phyloP scores from a whole-genome alignment of 2,113 vertebrate genomes.

The Antennarius striatus region DNA sequence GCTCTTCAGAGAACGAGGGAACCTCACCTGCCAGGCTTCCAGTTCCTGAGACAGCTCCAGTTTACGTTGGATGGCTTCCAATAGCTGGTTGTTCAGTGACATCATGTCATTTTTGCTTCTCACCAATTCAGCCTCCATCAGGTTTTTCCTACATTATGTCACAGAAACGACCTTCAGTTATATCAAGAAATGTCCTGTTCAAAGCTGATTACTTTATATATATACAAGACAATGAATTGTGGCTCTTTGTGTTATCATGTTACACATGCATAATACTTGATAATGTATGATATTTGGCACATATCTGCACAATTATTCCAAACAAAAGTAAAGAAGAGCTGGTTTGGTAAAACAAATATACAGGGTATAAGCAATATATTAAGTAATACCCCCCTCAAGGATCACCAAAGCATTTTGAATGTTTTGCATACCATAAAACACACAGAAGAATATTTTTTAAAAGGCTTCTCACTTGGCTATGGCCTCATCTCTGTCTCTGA shows the following conservation, averaged over 20 bases:
- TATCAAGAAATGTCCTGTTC: slow-evolving; percentile 1
- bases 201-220: not conserved
- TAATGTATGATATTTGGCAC: too few relatives aligned
- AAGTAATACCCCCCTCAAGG: too few relatives aligned
- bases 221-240: too few relatives aligned
- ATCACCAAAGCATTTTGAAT: too few relatives aligned
- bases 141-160: slow-evolving; percentile 76
- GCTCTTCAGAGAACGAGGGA: slow-evolving; percentile 33
- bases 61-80: slow-evolving; percentile 86
- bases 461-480: slow-evolving; percentile 80
- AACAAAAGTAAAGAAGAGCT: too few relatives aligned
- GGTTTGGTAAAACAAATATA: too few relatives aligned
- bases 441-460: not conserved
- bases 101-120: slow-evolving; percentile 81
- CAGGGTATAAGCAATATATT: too few relatives aligned
- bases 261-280: too few relatives aligned
- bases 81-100: slow-evolving; percentile 84
- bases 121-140: slow-evolving; percentile 83
- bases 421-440: not conserved
- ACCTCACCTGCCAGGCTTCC: slow-evolving; percentile 87
- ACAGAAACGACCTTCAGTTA: slow-evolving; percentile 22
- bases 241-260: too few relatives aligned
- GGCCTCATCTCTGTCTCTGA: slow-evolving; percentile 85
- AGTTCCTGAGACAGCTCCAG: slow-evolving; percentile 86
- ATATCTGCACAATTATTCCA: too few relatives aligned